Evolutionary conservation across 2,113 vertebrate species (phyloP).

Genomic region (Furnarius figulus): DNA sequence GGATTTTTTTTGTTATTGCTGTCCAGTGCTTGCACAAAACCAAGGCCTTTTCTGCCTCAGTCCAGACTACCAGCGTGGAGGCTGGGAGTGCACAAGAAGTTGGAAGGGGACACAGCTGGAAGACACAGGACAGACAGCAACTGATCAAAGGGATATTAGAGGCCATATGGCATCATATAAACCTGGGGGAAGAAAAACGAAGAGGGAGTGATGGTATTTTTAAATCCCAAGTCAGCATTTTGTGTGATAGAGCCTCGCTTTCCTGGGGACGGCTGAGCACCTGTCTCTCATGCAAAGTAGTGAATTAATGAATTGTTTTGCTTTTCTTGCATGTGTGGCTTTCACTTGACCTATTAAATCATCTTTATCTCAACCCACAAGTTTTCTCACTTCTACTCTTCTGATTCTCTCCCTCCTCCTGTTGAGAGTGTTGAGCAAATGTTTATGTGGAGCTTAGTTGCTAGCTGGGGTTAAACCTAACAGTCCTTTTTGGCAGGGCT

Average conservation of each 20-base stretch:
- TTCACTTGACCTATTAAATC: neutral
- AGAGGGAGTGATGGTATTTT: neutral
- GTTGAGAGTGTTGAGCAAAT: too few species aligned
- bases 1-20: neutral
- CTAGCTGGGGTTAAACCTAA: neutral
- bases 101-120: neutral
- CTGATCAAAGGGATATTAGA: neutral
- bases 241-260: neutral
- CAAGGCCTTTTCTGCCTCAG: neutral
- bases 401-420: neutral
- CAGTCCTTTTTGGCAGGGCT: neutral
- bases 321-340: rapidly evolving
- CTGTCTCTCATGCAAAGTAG: neutral
- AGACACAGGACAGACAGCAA: neutral
- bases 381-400: neutral
- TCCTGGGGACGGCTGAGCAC: neutral
- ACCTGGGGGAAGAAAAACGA: neutral
- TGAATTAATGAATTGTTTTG: neutral
- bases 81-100: neutral
- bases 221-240: neutral
- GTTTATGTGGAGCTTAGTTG: neutral
- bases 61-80: neutral
- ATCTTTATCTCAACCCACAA: neutral
- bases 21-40: neutral
- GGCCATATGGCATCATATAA: neutral